Evolutionary conservation across 2,888 invertebrate genomes (phyloP).

Genomic region (Tipula lateralis): DNA sequence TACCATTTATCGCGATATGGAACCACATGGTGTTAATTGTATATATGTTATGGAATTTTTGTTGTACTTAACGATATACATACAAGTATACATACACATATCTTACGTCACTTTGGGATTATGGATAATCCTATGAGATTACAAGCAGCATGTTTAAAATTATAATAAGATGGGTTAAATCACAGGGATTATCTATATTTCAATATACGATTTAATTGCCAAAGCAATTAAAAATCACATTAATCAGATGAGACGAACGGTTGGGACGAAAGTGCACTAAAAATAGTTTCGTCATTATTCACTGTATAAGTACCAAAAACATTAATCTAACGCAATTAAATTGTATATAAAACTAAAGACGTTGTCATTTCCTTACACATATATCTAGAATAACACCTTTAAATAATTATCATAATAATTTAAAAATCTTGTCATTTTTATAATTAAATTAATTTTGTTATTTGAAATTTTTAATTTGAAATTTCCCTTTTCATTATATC

Average conservation of each 20-base stretch:
- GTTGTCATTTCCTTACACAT: neutral
- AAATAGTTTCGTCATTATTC: neutral
- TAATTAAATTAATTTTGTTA: neutral
- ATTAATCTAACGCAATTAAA: neutral
- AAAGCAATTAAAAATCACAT: neutral
- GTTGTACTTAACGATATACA: neutral
- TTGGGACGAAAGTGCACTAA: neutral
- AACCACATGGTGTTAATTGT: constrained; percentile 14
- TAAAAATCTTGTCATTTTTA: constrained; percentile 9
- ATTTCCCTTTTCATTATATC: neutral
- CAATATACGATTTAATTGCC: neutral
- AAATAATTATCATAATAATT: constrained; percentile 14
- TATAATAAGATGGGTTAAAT: neutral
- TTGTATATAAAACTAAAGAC: neutral
- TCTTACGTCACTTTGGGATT: neutral
- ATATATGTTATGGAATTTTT: neutral
- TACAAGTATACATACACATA: neutral
- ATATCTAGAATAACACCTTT: constrained; percentile 4
- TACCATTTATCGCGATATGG: neutral
- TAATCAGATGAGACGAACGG: neutral
- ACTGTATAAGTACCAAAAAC: neutral
- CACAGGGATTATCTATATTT: neutral
- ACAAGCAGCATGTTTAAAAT: neutral
- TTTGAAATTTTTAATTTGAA: neutral
- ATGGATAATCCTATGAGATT: neutral